phyloP scores from a whole-genome alignment of 2,113 vertebrate species.

The Antechinus flavipes region DNA sequence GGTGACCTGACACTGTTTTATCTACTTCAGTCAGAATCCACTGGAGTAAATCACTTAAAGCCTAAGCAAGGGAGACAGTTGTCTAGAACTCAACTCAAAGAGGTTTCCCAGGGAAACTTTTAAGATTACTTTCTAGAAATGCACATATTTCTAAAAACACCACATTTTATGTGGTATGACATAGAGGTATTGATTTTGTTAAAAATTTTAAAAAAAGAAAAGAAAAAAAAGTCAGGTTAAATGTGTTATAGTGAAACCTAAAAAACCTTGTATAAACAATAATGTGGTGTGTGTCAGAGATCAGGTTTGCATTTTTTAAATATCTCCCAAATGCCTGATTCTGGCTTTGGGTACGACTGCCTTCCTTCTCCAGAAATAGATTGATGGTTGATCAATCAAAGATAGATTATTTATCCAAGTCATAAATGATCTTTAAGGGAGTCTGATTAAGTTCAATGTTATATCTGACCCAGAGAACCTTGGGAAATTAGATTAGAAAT shows the following conservation, averaged over 20 bases:
- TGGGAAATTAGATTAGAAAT: not conserved
- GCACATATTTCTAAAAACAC: not conserved
- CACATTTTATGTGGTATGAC: not conserved
- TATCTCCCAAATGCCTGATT: not conserved
- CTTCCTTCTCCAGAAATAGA: not conserved
- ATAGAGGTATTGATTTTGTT: not conserved
- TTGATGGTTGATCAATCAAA: not conserved
- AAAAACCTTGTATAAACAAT: not conserved
- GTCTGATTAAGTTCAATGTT: not conserved
- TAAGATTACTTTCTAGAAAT: not conserved
- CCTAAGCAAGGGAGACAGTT: not conserved
- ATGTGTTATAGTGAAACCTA: not conserved
- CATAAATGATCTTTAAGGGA: no score
- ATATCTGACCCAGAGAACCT: not conserved
- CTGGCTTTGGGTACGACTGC: not conserved
- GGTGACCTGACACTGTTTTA: not conserved
- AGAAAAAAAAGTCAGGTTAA: not conserved
- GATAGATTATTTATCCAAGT: not conserved
- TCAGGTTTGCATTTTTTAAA: not conserved
- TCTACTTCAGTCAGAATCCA: conserved; percentile 44
- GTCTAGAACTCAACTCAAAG: not conserved
- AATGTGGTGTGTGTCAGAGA: no score
- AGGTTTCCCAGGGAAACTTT: not conserved
- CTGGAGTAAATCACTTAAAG: not conserved
- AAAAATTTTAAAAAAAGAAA: not conserved